Evolutionary conservation across 2,888 invertebrate genomes (phyloP).

Genomic region (Ceraclea dissimilis): DNA sequence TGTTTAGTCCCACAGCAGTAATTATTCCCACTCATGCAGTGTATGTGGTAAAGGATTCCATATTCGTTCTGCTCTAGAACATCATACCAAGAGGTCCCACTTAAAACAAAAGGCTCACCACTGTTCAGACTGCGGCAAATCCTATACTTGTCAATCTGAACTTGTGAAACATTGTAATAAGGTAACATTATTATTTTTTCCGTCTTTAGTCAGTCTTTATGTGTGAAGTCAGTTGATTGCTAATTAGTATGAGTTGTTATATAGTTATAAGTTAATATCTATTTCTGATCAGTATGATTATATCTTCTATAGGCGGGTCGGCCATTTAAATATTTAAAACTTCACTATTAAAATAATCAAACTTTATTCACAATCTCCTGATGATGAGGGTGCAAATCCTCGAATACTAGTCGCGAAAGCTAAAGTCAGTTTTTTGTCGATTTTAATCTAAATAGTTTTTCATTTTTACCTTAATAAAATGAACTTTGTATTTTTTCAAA

Average conservation of each 20-base stretch:
- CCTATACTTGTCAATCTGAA: slow-evolving; percentile 16
- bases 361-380: no score
- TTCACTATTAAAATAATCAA: no score
- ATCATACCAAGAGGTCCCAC: slow-evolving; percentile 15
- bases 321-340: no score
- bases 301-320: no score
- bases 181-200: slow-evolving; percentile 8
- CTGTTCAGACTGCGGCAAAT: slow-evolving; percentile 9
- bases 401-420: no score
- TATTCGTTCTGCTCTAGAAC: slow-evolving; percentile 18
- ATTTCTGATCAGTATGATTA: no score
- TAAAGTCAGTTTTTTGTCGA: no score
- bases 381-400: no score
- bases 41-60: slow-evolving; percentile 16
- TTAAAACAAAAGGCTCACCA: slow-evolving; percentile 15
- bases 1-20: slow-evolving; percentile 16
- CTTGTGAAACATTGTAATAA: slow-evolving; percentile 14
- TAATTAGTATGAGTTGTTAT: neutral
- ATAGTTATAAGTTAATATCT: no score
- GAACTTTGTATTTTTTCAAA: no score
- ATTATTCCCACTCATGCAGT: slow-evolving; percentile 9
- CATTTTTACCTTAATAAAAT: no score
- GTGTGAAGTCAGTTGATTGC: neutral
- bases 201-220: neutral
- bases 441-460: no score